Percentiles rank a stretch among this genome's conserved stretches.
Conservation (phyloP, 2,797 vertebrate genomes). For the Leptatherina wallacei region DNA sequence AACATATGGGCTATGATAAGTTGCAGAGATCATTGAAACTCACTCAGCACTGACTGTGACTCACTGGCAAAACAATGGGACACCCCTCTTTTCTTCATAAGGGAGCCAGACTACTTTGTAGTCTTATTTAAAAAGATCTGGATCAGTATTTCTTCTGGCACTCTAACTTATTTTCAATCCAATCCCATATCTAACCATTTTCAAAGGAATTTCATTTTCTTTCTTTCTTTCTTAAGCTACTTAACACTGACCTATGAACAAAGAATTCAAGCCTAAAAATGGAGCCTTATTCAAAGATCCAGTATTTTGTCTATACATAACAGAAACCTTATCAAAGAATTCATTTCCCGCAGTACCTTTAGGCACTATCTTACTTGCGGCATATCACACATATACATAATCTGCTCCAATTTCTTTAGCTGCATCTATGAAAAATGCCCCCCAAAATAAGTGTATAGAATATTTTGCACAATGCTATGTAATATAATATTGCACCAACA, state of each 20-base stretch:
- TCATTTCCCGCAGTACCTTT: too few relatives aligned
- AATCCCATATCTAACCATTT: neutral
- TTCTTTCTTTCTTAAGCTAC: too few relatives aligned
- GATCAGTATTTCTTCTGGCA: neutral
- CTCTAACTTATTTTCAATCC: neutral
- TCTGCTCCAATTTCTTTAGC: neutral
- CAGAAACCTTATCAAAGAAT: too few relatives aligned
- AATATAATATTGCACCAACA: neutral
- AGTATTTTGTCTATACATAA: too few relatives aligned
- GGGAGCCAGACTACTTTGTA: too few relatives aligned
- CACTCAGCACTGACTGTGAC: neutral
- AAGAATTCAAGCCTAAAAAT: too few relatives aligned
- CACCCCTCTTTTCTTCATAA: neutral
- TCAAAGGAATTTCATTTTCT: too few relatives aligned
- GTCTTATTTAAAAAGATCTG: too few relatives aligned
- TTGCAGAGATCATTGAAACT: neutral
- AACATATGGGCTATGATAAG: neutral
- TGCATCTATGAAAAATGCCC: neutral
- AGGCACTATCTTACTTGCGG: neutral
- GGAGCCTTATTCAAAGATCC: too few relatives aligned
- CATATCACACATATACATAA: neutral
- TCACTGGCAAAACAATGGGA: slow-evolving; percentile 5
- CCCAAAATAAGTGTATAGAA: neutral
- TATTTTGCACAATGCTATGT: too few relatives aligned
- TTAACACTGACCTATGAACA: too few relatives aligned